Percentiles rank a stretch among this genome's conserved stretches.
Conservation (phyloP, 2,113 vertebrate genomes). For the Phyllostomus hastatus region DNA sequence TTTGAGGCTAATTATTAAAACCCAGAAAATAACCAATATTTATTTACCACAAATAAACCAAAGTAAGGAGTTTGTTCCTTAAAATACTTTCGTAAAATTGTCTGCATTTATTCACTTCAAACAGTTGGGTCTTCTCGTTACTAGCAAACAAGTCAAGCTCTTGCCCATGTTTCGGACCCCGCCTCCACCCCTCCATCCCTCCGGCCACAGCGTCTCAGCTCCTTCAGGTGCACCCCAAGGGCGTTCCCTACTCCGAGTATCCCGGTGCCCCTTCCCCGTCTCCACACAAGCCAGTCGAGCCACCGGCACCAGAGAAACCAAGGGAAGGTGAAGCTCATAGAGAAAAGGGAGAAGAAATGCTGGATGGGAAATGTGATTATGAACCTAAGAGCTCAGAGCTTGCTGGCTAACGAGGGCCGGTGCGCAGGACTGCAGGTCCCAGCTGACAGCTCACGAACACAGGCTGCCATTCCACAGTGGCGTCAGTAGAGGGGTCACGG, state of each 20-base stretch:
- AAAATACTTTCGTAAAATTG: not conserved
- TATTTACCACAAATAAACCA: not conserved
- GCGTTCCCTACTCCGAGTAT: not conserved
- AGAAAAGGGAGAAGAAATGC: not conserved
- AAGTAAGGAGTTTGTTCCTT: not conserved
- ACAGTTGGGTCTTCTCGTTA: not conserved
- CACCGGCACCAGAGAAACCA: not conserved
- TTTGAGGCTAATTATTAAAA: not conserved
- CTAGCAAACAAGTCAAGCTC: not conserved
- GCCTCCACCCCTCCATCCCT: not conserved
- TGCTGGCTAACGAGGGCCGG: not conserved
- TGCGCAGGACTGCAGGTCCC: not conserved
- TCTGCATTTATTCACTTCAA: not conserved
- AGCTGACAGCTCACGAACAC: rapidly evolving
- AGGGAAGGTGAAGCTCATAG: not conserved
- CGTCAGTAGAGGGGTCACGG: not conserved
- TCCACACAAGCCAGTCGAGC: not conserved
- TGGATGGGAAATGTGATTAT: not conserved
- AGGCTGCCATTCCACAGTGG: too few relatives aligned
- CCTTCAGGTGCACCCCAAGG: not conserved
- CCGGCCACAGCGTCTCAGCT: not conserved
- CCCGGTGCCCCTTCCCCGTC: not conserved
- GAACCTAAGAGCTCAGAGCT: not conserved
- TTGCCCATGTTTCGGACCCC: not conserved
- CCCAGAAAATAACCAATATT: not conserved